phyloP scores from a whole-genome alignment of 2,797 vertebrate species.

The Thripadectes ignobilis region DNA sequence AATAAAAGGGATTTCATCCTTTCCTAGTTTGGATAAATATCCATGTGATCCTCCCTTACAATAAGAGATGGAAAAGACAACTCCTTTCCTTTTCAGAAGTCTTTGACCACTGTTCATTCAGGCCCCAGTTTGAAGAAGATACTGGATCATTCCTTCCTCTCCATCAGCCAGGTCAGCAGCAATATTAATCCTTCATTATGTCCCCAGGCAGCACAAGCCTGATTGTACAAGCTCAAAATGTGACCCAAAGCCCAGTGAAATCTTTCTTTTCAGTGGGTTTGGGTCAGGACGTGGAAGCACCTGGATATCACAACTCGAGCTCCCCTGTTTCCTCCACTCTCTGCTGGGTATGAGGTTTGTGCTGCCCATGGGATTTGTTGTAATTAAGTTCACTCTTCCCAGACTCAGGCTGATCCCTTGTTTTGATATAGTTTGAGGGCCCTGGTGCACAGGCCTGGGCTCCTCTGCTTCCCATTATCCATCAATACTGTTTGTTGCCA shows the following conservation, averaged over 20 bases:
- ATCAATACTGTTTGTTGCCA: slow-evolving; percentile 47
- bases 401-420: slow-evolving; percentile 42
- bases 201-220: not conserved
- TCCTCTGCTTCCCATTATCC: slow-evolving; percentile 77
- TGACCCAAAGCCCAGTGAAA: not conserved
- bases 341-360: not conserved
- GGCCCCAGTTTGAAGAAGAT: not conserved
- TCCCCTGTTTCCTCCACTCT: not conserved
- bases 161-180: not conserved
- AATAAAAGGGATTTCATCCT: not conserved
- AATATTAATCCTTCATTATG: not conserved
- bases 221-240: not conserved
- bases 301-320: not conserved
- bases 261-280: not conserved
- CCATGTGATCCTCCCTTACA: not conserved
- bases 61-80: not conserved
- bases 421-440: slow-evolving; percentile 56
- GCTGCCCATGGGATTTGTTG: slow-evolving; percentile 20
- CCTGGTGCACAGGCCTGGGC: slow-evolving; percentile 47
- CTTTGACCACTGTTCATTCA: not conserved
- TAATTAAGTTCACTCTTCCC: slow-evolving; percentile 38
- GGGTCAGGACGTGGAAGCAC: not conserved
- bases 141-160: not conserved
- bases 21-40: not conserved
- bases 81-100: not conserved